Base-by-base conservation (phyloP, 2,888 invertebrate species). In the Caenorhabditis becei region DNA sequence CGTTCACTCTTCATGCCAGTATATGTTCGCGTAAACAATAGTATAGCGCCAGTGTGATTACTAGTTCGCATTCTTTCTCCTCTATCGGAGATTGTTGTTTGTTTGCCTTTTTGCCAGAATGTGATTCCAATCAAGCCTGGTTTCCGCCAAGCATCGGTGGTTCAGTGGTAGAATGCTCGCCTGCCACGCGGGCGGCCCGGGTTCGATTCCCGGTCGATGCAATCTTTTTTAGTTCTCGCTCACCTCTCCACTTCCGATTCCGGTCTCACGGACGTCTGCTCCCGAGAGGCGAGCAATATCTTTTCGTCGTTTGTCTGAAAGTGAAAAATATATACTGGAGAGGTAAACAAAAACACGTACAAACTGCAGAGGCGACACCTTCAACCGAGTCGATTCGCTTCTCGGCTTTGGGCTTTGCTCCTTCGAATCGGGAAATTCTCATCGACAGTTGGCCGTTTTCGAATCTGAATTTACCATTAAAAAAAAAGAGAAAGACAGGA, bases 361-460 rank as follows among this genome's bases (percentile, higher is more conserved):
- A 90, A 53, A 90, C 90, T 58, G 89, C 89, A 26, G 90, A 83
- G n/a, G 90, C 90, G 28, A 90, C 88, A 56, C 89, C 89, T 65
- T 88, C 88, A 18, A 89, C 89, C 37, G 87, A 86, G 63, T 87
- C 87, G n/a, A 90, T 80, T 61, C 86, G 53, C 77, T 87, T 88
- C 58, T 87, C 88, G 32, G 69, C 75, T 62, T 84, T 80, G n/a
- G 77, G 80, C 44, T 86, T 82, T 10, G 66, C 70, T 49, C 81
- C 85, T 49, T 79, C 81, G 51, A 85, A 81, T 49, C 88, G 83
- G 0, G 86, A 83, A 62, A 91, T 89, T 72, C 88, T 81, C 83
- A 90, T 88, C 0, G 89, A 89, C 7, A 91, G 80, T 58, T 87
- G 87, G 11, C 85, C 85, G 51, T 85, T 83, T 16, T 86, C 83